A percentile compares a stretch with the other conserved stretches of the same genome.
phyloP scores from a whole-genome alignment of 2,797 vertebrate species.

The Triplophysa yarkandensis region DNA sequence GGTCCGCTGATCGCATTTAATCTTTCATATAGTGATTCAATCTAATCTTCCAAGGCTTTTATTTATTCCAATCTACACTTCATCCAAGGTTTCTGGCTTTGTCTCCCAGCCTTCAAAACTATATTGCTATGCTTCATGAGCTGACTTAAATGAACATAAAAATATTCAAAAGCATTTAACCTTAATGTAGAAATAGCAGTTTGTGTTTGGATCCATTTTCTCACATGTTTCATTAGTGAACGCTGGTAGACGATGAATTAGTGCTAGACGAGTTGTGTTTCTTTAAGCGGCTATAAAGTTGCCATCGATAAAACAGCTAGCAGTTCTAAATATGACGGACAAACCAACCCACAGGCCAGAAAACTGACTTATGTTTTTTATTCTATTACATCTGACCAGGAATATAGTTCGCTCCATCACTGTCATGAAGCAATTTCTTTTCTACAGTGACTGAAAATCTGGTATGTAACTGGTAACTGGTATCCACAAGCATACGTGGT shows the following conservation, averaged over 20 bases:
- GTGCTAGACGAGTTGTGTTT: background rate
- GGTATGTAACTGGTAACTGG: constrained; percentile 31
- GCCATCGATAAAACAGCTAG: constrained; percentile 12
- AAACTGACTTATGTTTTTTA: constrained; percentile 40
- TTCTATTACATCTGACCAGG: constrained; percentile 16
- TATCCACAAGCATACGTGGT: constrained; percentile 33
- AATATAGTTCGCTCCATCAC: constrained; percentile 44
- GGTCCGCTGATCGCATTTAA: constrained; percentile 8
- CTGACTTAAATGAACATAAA: constrained; percentile 33
- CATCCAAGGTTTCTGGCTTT: constrained; percentile 41
- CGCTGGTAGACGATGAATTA: background rate
- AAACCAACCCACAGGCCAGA: constrained; percentile 25
- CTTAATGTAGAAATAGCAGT: constrained; percentile 37
- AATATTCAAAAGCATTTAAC: constrained; percentile 39
- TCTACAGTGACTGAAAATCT: constrained; percentile 37
- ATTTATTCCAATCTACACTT: constrained; percentile 39
- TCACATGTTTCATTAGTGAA: constrained; percentile 14
- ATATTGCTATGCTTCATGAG: constrained; percentile 24
- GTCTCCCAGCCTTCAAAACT: constrained; percentile 27
- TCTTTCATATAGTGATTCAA: constrained; percentile 32
- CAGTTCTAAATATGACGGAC: constrained; percentile 28
- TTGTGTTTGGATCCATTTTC: constrained; percentile 28
- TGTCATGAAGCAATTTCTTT: constrained; percentile 27
- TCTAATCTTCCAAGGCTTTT: constrained; percentile 40
- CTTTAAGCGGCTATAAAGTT: background rate